Evolutionary conservation across 2,113 vertebrate genomes (phyloP).

Genomic region (Mugil cephalus): DNA sequence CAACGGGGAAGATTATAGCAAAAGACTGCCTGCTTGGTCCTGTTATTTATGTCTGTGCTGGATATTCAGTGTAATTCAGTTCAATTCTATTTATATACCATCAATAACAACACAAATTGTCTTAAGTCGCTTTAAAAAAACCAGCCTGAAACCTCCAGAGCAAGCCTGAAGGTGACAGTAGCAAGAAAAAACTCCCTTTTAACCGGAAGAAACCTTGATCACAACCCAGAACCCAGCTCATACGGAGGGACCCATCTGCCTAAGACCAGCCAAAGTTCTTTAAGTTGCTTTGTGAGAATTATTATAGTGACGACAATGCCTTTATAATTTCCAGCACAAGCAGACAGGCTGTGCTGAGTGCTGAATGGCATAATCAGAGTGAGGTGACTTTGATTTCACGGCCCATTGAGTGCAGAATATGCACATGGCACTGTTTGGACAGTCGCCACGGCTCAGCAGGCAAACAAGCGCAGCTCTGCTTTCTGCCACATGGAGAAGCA

Average conservation of each 20-base stretch:
- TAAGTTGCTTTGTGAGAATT: background rate
- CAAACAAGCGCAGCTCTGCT: background rate
- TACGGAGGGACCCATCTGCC: too few species aligned
- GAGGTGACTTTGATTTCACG: slow-evolving; percentile 53
- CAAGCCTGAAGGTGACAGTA: too few species aligned
- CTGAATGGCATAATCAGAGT: slow-evolving; percentile 31
- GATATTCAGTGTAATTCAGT: too few species aligned
- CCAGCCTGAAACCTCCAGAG: too few species aligned
- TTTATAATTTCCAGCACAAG: slow-evolving; percentile 17
- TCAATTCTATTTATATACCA: too few species aligned
- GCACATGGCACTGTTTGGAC: slow-evolving; percentile 37
- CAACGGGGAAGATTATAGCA: too few species aligned
- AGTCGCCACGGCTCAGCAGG: slow-evolving; percentile 17
- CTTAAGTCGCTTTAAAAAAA: too few species aligned
- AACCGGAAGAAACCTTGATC: too few species aligned
- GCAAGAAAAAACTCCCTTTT: too few species aligned
- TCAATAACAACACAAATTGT: too few species aligned
- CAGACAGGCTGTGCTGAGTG: slow-evolving; percentile 4
- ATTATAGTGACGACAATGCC: background rate
- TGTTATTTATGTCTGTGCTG: background rate
- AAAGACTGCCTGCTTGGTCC: background rate
- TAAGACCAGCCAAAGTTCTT: too few species aligned
- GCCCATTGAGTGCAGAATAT: slow-evolving; percentile 26
- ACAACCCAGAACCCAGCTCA: too few species aligned
- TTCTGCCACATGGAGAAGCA: slow-evolving; percentile 19